These are phyloP conservation scores for Ganaspis brasiliensis DNA, from an alignment of 2,888 invertebrate species.

Conservation along the genomic window DNA sequence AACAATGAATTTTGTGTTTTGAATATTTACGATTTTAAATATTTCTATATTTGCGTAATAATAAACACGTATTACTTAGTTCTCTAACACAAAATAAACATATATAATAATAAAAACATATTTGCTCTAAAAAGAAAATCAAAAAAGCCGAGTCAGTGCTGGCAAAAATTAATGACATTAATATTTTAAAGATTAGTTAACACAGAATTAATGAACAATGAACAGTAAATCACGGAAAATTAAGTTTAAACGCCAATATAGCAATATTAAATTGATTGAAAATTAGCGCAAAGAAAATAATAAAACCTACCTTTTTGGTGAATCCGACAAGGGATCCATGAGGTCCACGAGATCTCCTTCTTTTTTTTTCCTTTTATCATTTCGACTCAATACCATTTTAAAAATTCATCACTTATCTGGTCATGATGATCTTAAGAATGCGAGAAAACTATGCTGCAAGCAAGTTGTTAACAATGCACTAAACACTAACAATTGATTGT, in stretches of 20 bases:
- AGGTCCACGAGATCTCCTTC: slow-evolving; percentile 79
- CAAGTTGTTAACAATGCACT: slow-evolving; percentile 22
- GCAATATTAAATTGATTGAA: neutral
- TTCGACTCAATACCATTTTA: slow-evolving; percentile 78
- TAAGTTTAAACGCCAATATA: neutral
- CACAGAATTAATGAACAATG: neutral
- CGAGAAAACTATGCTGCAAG: slow-evolving; percentile 30
- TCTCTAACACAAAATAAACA: slow-evolving; percentile 1
- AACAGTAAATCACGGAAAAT: neutral
- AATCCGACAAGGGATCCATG: slow-evolving; percentile 77
- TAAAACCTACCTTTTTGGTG: slow-evolving; percentile 74
- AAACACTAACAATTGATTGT: neutral
- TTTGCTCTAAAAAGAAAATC: slow-evolving; percentile 24
- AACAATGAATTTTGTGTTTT: slow-evolving; percentile 43
- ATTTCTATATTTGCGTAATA: neutral
- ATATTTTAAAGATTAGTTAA: slow-evolving; percentile 26
- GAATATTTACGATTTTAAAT: neutral
- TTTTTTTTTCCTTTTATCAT: slow-evolving; percentile 78
- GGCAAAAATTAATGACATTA: neutral
- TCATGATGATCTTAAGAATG: slow-evolving; percentile 16
- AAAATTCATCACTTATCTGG: slow-evolving; percentile 45
- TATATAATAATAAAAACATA: neutral
- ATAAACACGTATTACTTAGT: neutral
- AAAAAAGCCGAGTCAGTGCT: neutral
- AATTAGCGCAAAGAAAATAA: slow-evolving; percentile 27